These are phyloP conservation scores for Perodicticus potto DNA, from an alignment of 2,797 vertebrate genomes.

Conservation along the genomic window DNA sequence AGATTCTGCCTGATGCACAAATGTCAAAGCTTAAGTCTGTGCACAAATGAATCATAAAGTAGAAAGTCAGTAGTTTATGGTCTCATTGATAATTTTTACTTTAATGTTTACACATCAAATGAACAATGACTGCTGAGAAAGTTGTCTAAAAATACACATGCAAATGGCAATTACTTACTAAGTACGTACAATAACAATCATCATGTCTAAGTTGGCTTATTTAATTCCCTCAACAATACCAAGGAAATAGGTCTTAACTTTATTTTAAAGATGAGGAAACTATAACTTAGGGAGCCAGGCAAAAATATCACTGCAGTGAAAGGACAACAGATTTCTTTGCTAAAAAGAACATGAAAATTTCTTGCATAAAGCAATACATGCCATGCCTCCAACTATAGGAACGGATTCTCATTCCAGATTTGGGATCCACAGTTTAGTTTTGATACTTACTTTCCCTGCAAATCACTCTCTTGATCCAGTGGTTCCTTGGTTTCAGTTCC, in stretches of 20 bases:
- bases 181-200: not conserved
- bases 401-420: not conserved
- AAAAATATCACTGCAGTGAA: not conserved
- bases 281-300: not conserved
- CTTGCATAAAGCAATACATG: not conserved
- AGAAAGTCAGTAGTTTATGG: not conserved
- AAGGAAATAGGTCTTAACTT: not conserved
- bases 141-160: not conserved
- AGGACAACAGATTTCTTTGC: not conserved
- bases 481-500: not conserved
- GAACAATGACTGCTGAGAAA: not conserved
- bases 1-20: not conserved
- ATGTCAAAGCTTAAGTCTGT: not conserved
- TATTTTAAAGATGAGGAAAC: conserved; percentile 13
- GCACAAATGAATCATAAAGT: not conserved
- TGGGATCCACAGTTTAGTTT: not conserved
- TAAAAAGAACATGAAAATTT: not conserved
- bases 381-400: not conserved
- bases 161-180: not conserved
- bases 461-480: not conserved
- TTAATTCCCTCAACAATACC: not conserved
- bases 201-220: not conserved
- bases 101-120: conserved; percentile 19
- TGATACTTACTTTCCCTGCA: not conserved
- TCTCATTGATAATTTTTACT: not conserved